Percentiles rank a stretch among this genome's conserved stretches.
Conservation (phyloP, 2,888 invertebrate species). For the Fragum fragum region DNA sequence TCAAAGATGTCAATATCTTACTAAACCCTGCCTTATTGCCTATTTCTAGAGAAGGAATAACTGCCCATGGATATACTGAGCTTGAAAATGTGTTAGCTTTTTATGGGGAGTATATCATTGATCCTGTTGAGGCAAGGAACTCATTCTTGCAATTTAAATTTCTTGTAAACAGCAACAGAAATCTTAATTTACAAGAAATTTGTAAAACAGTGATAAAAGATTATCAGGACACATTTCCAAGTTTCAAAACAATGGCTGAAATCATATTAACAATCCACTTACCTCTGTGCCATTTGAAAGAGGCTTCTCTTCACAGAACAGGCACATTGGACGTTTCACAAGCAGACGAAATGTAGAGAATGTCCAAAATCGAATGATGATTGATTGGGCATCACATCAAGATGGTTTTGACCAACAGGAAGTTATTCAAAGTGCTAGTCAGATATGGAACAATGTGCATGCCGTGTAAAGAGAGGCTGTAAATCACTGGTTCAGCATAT, state of each 20-base stretch:
- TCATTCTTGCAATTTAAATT: slow-evolving; percentile 44
- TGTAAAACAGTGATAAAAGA: slow-evolving; percentile 23
- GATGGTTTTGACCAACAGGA: slow-evolving; percentile 14
- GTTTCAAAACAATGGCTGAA: slow-evolving; percentile 36
- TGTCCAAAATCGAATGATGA: slow-evolving; percentile 43
- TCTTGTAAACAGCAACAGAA: slow-evolving; percentile 41
- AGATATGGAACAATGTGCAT: slow-evolving; percentile 5
- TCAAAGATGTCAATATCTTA: slow-evolving; percentile 33
- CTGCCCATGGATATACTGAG: slow-evolving; percentile 26
- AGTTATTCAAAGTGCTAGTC: slow-evolving; percentile 13
- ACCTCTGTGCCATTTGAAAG: slow-evolving; percentile 58
- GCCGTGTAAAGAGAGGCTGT: slow-evolving; percentile 4
- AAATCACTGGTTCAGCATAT: neutral
- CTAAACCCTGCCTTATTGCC: slow-evolving; percentile 40
- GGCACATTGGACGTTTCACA: slow-evolving; percentile 27
- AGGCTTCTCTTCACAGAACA: slow-evolving; percentile 45
- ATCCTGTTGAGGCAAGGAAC: slow-evolving; percentile 17
- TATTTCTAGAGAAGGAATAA: neutral
- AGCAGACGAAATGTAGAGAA: slow-evolving; percentile 26
- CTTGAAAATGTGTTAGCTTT: slow-evolving; percentile 32
- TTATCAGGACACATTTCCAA: slow-evolving; percentile 37
- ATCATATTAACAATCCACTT: slow-evolving; percentile 41
- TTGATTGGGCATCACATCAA: slow-evolving; percentile 27
- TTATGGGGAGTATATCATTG: slow-evolving; percentile 18
- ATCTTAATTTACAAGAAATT: slow-evolving; percentile 24